These are phyloP conservation scores for Ellobium chinense DNA, from an alignment of 2,888 invertebrate genomes.

Conservation along the genomic window DNA sequence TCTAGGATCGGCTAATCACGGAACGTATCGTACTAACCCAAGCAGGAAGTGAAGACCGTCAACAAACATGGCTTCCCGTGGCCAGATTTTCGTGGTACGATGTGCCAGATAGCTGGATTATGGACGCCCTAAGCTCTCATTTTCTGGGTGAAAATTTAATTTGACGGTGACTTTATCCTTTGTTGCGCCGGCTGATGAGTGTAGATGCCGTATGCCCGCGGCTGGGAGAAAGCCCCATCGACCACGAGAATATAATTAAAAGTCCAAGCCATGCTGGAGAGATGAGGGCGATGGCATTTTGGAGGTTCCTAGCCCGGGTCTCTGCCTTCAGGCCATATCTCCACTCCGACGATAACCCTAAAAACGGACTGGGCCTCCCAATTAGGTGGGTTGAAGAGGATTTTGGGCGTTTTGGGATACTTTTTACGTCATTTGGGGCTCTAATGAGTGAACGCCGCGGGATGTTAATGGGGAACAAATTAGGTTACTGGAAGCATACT, in stretches of 20 bases:
- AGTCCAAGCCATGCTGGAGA: slow-evolving; percentile 7
- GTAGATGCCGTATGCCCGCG: slow-evolving; percentile 19
- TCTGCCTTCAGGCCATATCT: background rate
- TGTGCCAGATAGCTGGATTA: slow-evolving; percentile 28
- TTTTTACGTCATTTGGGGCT: slow-evolving; percentile 27
- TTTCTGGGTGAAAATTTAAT: slow-evolving; percentile 23
- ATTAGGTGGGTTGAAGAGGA: slow-evolving; percentile 27
- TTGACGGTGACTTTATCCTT: slow-evolving; percentile 33
- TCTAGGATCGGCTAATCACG: too few species aligned
- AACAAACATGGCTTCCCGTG: slow-evolving; percentile 3
- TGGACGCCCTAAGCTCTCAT: slow-evolving; percentile 17
- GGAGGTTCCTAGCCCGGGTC: background rate
- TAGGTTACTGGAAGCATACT: slow-evolving; percentile 29
- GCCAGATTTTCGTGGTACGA: background rate
- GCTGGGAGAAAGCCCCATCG: background rate
- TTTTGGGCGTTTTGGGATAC: slow-evolving; percentile 26
- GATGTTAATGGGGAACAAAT: slow-evolving; percentile 32
- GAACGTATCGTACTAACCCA: background rate
- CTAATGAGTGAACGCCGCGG: slow-evolving; percentile 31
- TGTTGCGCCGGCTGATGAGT: slow-evolving; percentile 1
- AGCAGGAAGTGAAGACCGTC: background rate
- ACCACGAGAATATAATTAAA: slow-evolving; percentile 39
- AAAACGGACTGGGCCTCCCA: slow-evolving; percentile 11
- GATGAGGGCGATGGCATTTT: slow-evolving; percentile 21
- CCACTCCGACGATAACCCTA: background rate